Conservation (phyloP, 2,113 vertebrate species). For the Dermatemys mawii region DNA sequence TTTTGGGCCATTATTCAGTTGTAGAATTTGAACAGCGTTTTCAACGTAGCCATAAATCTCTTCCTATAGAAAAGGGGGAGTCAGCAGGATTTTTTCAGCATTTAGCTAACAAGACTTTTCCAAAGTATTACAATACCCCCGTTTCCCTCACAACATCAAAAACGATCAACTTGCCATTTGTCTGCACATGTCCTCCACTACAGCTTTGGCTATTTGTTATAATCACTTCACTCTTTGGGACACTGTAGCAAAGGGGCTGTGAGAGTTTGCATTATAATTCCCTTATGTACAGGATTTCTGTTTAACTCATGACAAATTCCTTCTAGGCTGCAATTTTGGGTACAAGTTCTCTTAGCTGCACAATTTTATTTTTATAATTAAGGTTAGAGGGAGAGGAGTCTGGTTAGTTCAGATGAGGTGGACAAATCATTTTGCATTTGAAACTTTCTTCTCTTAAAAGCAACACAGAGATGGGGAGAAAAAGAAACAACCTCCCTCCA, state of each 20-base stretch:
- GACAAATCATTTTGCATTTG: neutral
- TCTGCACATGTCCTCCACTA: conserved; percentile 15
- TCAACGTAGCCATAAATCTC: conserved; percentile 61
- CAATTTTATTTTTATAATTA: neutral
- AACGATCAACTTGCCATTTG: conserved; percentile 56
- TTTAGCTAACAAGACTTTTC: conserved; percentile 49
- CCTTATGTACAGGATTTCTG: neutral
- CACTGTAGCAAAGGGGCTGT: neutral
- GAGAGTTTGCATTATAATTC: neutral
- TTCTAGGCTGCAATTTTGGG: neutral
- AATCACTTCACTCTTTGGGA: neutral
- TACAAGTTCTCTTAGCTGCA: neutral
- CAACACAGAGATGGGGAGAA: no score
- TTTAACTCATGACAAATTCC: neutral
- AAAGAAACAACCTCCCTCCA: neutral
- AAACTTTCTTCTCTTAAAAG: no score
- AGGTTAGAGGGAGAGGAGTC: neutral
- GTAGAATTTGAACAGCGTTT: conserved; percentile 49
- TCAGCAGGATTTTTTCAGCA: conserved; percentile 51
- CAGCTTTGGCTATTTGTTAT: conserved; percentile 15
- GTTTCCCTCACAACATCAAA: neutral
- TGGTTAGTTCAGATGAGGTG: neutral
- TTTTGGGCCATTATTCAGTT: conserved; percentile 46
- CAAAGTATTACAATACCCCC: conserved; percentile 10
- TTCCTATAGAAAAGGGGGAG: conserved; percentile 12